Conservation (phyloP, 2,888 invertebrate genomes). For the Gonocerus acuteangulatus region DNA sequence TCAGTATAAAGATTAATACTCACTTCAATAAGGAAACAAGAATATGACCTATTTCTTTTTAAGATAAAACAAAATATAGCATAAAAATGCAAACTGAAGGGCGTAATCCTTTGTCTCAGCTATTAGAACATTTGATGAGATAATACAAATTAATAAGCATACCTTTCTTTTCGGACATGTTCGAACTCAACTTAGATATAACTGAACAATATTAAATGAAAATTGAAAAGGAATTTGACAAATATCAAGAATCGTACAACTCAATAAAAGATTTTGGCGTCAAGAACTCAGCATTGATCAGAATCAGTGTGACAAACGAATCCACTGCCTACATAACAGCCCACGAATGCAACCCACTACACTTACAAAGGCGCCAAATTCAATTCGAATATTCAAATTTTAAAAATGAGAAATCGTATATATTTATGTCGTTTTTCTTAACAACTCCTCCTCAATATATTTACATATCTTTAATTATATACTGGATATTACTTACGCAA, state of each 20-base stretch:
- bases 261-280: constrained; percentile 20
- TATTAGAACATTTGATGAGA: constrained; percentile 19
- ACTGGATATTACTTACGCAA: no score
- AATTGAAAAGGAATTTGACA: not conserved
- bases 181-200: constrained; percentile 1
- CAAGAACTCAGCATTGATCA: constrained; percentile 12
- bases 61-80: constrained; percentile 9
- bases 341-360: not conserved
- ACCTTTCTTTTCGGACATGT: constrained; percentile 54
- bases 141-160: constrained; percentile 43
- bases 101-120: constrained; percentile 23
- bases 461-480: no score
- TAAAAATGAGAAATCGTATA: no score
- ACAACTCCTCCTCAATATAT: no score
- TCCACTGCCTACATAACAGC: constrained; percentile 22
- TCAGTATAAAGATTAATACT: constrained; percentile 1
- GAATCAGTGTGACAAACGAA: constrained; percentile 26
- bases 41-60: not conserved
- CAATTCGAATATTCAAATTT: not conserved
- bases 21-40: not conserved
- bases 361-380: constrained; percentile 1
- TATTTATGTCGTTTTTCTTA: no score
- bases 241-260: not conserved
- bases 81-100: constrained; percentile 20
- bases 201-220: not conserved